Base-by-base conservation (phyloP, 1,140 invertebrate genomes). In the Whitmania pigra region DNA sequence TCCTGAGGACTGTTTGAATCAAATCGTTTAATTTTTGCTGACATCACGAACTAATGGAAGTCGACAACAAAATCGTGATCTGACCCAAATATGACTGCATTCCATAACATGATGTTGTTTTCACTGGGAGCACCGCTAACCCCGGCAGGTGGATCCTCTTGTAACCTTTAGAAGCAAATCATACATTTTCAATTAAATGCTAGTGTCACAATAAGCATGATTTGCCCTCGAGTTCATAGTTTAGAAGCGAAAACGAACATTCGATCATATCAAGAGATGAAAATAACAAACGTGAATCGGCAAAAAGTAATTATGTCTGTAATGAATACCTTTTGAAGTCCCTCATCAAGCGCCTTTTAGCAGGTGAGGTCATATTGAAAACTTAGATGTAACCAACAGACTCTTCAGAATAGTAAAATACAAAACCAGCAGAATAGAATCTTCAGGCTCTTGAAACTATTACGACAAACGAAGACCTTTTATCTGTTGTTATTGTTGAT, bases 21-120 rank as follows among this genome's bases (percentile, higher is more conserved):
- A 49, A 49, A 49, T 49, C 15, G 9, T 15, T 49, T 49, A 49
- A 49, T 49, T 49, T 49, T 49, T 49, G 43, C 43, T 49, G 43
- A 49, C 43, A 49, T 49, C 43, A 49, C 13, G 43, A 15, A 15
- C 43, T 0, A 7, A 17, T 0, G 15, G 15, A 49, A 49, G 15
- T 17, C 13, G 9, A 11, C 13, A 49, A 49, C 9, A 11, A 17
- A 17, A 17, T 0, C 57, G 0, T n/a, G 60, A 29, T 74, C 80
- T 82, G 83, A 88, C 87, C 93, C 94, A 86, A 97, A 97, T 86
- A 98, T 97, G 80, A 97, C 93, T 81, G 94, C 94, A 88, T 98
- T 95, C 94, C 94, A 97, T 84, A 97, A 89, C 92, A 97, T 94
- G 83, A 97, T 97, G 85, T 97, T 97, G 85, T 97, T 96, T 83